Evolutionary conservation across 2,888 invertebrate species (phyloP).

Genomic region (Rotaria macrura): DNA sequence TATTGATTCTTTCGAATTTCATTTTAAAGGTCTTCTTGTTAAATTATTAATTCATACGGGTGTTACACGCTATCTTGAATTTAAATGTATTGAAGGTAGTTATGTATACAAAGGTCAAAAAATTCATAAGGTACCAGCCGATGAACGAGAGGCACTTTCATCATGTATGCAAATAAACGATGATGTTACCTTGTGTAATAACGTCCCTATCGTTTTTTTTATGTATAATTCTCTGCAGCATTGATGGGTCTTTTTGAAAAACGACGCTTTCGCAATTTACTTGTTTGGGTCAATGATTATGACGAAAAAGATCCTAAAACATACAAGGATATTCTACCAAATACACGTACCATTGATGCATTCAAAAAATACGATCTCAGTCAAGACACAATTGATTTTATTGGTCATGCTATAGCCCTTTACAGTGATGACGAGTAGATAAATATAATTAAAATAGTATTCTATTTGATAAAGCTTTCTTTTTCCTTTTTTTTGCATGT

Average conservation of each 20-base stretch:
- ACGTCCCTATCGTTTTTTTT: background rate
- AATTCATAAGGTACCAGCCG: constrained; percentile 93
- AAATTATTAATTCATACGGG: constrained; percentile 94
- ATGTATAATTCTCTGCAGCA: constrained; percentile 38
- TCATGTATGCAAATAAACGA: constrained; percentile 51
- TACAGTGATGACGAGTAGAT: constrained; percentile 57
- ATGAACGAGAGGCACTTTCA: constrained; percentile 88
- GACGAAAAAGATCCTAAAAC: constrained; percentile 79
- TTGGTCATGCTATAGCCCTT: constrained; percentile 90
- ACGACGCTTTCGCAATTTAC: constrained; percentile 87
- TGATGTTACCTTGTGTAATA: too few relatives aligned
- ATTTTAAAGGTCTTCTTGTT: constrained; percentile 62
- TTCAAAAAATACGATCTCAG: constrained; percentile 78
- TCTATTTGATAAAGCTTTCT: too few relatives aligned
- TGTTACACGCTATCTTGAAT: constrained; percentile 93
- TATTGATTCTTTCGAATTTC: background rate
- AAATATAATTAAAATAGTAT: background rate
- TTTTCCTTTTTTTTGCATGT: background rate
- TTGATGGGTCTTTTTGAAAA: constrained; percentile 99
- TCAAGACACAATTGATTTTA: constrained; percentile 91
- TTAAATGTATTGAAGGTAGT: constrained; percentile 94
- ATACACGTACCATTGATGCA: constrained; percentile 72
- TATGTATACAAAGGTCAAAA: constrained; percentile 90
- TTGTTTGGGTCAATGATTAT: constrained; percentile 86
- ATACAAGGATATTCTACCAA: constrained; percentile 55